Conservation (phyloP, 2,113 vertebrate genomes). For the Origma solitaria region DNA sequence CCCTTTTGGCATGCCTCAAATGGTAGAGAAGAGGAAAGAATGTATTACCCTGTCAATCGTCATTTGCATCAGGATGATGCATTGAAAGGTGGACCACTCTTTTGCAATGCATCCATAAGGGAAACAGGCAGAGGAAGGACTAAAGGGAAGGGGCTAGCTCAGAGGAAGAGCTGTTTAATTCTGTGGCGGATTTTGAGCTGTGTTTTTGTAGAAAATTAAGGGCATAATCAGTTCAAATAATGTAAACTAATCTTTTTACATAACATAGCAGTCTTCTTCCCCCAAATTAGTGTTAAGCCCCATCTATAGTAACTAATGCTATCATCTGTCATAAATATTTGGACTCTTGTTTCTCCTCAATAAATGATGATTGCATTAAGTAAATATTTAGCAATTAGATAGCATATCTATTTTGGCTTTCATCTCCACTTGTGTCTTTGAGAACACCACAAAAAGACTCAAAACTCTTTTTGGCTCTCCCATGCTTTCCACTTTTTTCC, state of each 20-base stretch:
- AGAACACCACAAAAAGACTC: neutral
- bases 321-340: slow-evolving; percentile 8
- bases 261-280: neutral
- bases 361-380: neutral
- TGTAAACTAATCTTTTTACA: neutral
- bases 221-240: neutral
- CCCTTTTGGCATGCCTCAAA: neutral
- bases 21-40: neutral
- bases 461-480: neutral
- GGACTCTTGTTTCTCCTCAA: neutral
- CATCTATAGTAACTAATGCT: neutral
- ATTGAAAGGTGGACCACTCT: neutral
- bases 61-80: neutral
- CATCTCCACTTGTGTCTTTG: neutral
- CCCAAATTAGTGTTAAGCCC: neutral
- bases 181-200: neutral
- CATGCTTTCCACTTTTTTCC: neutral
- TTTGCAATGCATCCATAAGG: neutral
- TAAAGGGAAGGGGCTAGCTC: neutral
- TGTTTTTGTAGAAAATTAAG: neutral
- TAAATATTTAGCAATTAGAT: slow-evolving; percentile 32
- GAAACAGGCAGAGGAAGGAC: neutral
- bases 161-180: neutral
- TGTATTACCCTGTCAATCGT: neutral
- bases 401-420: neutral